Conservation (phyloP, 2,797 vertebrate genomes). For the Jordanella pulchra region DNA sequence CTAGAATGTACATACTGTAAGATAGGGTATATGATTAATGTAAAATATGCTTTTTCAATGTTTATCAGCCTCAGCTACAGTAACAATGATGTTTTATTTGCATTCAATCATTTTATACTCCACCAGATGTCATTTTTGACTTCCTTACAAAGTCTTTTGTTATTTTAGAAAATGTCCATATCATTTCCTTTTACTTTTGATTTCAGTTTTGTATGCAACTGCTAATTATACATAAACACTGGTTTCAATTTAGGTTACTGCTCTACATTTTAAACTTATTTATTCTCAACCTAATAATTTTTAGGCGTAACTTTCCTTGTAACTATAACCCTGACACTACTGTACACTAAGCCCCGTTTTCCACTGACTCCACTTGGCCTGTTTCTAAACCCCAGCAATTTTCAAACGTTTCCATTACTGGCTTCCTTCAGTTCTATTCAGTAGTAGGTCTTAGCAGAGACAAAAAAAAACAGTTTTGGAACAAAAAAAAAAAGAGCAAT, state of each 20-base stretch:
- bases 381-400: too few species aligned
- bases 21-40: neutral
- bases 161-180: neutral
- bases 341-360: too few species aligned
- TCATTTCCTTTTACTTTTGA: neutral
- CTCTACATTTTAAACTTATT: neutral
- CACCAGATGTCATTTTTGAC: neutral
- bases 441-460: too few species aligned
- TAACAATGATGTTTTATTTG: too few species aligned
- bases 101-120: neutral
- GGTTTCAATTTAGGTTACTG: neutral
- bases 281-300: neutral
- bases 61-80: too few species aligned
- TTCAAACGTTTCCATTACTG: too few species aligned
- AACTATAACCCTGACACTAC: neutral
- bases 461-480: too few species aligned
- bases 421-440: too few species aligned
- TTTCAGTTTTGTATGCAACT: neutral
- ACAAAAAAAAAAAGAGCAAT: too few species aligned
- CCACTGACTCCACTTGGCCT: too few species aligned
- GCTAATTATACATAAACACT: neutral
- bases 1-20: constrained; percentile 2
- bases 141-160: neutral
- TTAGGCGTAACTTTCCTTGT: neutral
- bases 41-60: neutral